Evolutionary conservation across 2,797 vertebrate species (phyloP).

Genomic region (Crenuchus spilurus): DNA sequence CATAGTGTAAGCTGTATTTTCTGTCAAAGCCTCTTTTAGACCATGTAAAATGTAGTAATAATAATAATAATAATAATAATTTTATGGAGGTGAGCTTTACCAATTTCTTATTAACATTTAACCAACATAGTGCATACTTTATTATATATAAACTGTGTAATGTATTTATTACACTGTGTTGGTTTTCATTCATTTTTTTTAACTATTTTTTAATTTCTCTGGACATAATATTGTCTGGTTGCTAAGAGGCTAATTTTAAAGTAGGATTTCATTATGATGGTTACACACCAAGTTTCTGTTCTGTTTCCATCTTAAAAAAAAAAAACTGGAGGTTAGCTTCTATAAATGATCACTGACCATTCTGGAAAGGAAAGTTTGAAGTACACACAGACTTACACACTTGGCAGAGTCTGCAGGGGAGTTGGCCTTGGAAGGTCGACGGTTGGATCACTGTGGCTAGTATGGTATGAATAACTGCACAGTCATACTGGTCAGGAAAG

Average conservation of each 20-base stretch:
- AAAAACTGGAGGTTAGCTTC: conserved; percentile 52
- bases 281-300: conserved; percentile 46
- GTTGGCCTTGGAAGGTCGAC: conserved; percentile 77
- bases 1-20: not conserved
- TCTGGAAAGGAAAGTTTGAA: conserved; percentile 73
- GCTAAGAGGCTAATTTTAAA: conserved; percentile 61
- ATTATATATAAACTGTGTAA: not conserved
- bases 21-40: not conserved
- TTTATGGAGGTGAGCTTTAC: not conserved
- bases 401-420: conserved; percentile 56
- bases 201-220: not conserved
- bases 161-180: not conserved
- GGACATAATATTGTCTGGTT: conserved; percentile 54
- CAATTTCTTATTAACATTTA: not conserved
- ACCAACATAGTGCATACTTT: not conserved
- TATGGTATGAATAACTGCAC: conserved; percentile 75
- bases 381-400: conserved; percentile 32
- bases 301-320: conserved; percentile 63
- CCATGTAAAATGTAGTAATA: not conserved
- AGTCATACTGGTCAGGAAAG: conserved; percentile 68
- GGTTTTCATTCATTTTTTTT: conserved; percentile 55
- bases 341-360: conserved; percentile 59
- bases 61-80: not conserved
- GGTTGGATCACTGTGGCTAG: conserved; percentile 64
- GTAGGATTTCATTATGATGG: conserved; percentile 47